phyloP scores from a whole-genome alignment of 2,113 vertebrate genomes.

The Colinus virginianus region DNA sequence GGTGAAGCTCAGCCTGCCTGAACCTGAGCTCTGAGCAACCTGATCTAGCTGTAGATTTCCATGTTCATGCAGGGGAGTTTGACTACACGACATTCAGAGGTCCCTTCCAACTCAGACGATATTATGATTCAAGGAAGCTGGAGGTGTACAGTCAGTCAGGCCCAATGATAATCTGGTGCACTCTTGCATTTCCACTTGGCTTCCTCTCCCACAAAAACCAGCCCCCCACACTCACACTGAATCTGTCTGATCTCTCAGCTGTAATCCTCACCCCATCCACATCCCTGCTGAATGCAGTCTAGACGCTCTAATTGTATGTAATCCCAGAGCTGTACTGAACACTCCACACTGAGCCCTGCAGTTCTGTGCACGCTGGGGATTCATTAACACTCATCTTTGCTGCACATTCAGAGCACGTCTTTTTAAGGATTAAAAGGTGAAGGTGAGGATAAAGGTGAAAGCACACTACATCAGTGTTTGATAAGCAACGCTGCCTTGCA shows the following conservation, averaged over 20 bases:
- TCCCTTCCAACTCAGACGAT: too few relatives aligned
- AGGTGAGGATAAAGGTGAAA: neutral
- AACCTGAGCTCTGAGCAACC: neutral
- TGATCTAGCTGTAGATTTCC: too few relatives aligned
- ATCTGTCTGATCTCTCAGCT: conserved; percentile 25
- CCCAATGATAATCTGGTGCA: neutral
- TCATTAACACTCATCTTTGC: neutral
- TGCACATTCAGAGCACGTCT: neutral
- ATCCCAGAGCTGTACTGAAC: neutral
- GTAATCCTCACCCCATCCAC: neutral
- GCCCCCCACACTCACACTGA: neutral
- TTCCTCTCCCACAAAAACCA: neutral
- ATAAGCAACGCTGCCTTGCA: accelerated
- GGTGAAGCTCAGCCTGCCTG: neutral
- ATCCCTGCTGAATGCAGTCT: conserved; percentile 21
- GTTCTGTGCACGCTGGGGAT: accelerated
- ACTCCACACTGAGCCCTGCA: neutral
- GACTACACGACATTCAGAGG: too few relatives aligned
- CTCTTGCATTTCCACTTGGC: conserved; percentile 11
- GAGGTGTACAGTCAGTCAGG: accelerated
- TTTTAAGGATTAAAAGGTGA: neutral
- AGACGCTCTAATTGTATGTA: conserved; percentile 34
- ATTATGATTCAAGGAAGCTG: neutral
- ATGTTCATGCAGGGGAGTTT: too few relatives aligned
- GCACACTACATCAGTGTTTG: neutral